These are phyloP conservation scores for Drosophila arawakana DNA, from an alignment of 1,140 invertebrate genomes.

Conservation along the genomic window DNA sequence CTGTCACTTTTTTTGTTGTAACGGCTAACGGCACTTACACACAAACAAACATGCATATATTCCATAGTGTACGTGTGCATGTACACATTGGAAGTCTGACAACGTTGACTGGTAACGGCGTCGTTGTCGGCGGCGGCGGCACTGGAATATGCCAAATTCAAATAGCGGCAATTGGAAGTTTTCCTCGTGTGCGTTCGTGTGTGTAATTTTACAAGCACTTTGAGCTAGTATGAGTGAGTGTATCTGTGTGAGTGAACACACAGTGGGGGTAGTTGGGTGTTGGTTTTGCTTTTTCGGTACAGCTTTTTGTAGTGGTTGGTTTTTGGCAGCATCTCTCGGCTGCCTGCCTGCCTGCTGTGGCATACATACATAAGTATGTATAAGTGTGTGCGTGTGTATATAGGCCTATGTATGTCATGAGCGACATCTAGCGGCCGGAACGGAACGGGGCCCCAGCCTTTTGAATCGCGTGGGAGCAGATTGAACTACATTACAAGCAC, in stretches of 20 bases:
- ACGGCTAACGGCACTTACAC: slow-evolving; percentile 42
- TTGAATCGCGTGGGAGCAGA: slow-evolving; percentile 46
- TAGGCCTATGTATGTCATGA: slow-evolving; percentile 78
- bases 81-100: slow-evolving; percentile 56
- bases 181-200: slow-evolving; percentile 49
- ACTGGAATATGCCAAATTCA: slow-evolving; percentile 78
- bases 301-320: slow-evolving; percentile 71
- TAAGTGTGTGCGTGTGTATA: slow-evolving; percentile 1
- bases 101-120: background rate
- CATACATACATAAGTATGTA: slow-evolving; percentile 60
- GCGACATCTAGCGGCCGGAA: slow-evolving; percentile 67
- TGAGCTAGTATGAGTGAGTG: slow-evolving; percentile 33
- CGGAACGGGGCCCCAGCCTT: slow-evolving; percentile 25
- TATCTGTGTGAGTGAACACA: slow-evolving; percentile 37
- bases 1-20: slow-evolving; percentile 67
- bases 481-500: slow-evolving; percentile 70
- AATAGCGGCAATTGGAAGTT: slow-evolving; percentile 78
- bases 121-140: slow-evolving; percentile 11
- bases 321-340: slow-evolving; percentile 58
- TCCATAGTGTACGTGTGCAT: slow-evolving; percentile 36
- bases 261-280: slow-evolving; percentile 69
- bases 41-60: background rate
- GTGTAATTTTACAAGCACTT: slow-evolving; percentile 39
- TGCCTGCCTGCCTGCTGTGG: slow-evolving; percentile 36
- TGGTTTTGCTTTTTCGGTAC: slow-evolving; percentile 69